A percentile compares a stretch with the other conserved stretches of the same genome.
phyloP scores from a whole-genome alignment of 2,888 invertebrate genomes.

The Gari tellinella region DNA sequence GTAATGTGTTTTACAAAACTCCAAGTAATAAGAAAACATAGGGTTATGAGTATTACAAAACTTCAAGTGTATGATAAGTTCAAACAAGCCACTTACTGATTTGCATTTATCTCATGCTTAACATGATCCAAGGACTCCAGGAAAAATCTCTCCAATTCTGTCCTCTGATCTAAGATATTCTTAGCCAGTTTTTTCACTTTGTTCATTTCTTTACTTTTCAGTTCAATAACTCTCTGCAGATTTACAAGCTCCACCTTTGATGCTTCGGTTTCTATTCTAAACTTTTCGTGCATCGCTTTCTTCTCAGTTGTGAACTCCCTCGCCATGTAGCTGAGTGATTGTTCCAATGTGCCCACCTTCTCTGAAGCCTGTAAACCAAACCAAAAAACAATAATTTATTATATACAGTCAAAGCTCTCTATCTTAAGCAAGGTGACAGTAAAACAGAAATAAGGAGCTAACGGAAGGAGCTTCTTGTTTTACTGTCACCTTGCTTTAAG shows the following conservation, averaged over 20 bases:
- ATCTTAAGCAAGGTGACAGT: no score
- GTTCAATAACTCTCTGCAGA: slow-evolving; percentile 81
- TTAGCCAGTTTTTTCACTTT: slow-evolving; percentile 83
- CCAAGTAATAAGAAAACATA: no score
- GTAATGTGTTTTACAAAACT: no score
- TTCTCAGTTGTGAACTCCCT: slow-evolving; percentile 82
- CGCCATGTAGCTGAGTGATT: slow-evolving; percentile 82
- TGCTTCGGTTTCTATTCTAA: slow-evolving; percentile 78
- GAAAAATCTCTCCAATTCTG: slow-evolving; percentile 84
- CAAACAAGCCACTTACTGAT: slow-evolving; percentile 77
- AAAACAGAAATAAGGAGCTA: no score
- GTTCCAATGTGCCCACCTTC: slow-evolving; percentile 82
- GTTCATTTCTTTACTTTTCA: slow-evolving; percentile 83
- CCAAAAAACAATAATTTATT: no score
- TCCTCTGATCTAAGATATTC: slow-evolving; percentile 83
- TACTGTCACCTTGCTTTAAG: no score
- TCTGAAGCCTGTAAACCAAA: slow-evolving; percentile 74
- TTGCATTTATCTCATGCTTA: slow-evolving; percentile 80
- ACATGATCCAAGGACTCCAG: slow-evolving; percentile 83
- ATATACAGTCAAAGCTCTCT: no score
- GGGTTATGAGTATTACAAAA: no score
- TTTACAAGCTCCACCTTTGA: slow-evolving; percentile 80
- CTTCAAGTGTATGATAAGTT: no score
- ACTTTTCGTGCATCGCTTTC: slow-evolving; percentile 63
- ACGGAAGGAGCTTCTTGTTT: no score